phyloP scores from a whole-genome alignment of 1,140 invertebrate species.

The Drosophila baimaii region DNA sequence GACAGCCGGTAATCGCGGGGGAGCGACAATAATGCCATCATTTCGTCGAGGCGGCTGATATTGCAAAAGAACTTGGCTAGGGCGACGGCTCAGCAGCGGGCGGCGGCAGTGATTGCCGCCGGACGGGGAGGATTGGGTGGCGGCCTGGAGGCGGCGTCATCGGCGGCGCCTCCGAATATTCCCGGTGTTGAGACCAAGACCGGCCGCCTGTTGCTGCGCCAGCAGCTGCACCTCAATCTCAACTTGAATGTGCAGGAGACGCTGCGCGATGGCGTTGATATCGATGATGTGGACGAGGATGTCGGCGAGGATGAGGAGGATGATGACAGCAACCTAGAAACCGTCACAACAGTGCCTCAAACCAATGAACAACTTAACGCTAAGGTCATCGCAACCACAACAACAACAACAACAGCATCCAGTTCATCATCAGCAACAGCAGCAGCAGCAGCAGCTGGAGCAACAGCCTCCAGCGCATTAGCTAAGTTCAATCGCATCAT shows the following conservation, averaged over 20 bases:
- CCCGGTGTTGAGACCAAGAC: conserved; percentile 56
- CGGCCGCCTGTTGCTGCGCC: conserved; percentile 73
- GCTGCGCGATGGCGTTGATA: conserved; percentile 78
- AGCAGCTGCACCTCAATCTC: conserved; percentile 80
- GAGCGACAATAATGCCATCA: conserved; percentile 85
- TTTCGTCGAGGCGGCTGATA: conserved; percentile 84
- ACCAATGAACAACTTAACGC: conserved; percentile 78
- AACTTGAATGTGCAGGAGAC: conserved; percentile 77
- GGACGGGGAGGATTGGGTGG: conserved; percentile 56
- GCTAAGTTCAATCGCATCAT: conserved; percentile 84
- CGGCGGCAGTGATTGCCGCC: conserved; percentile 74
- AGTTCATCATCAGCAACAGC: conserved; percentile 57
- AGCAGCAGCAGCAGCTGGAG: conserved; percentile 45
- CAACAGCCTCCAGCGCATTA: conserved; percentile 71
- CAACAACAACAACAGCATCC: conserved; percentile 60
- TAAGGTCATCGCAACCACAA: conserved; percentile 70
- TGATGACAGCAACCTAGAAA: conserved; percentile 75
- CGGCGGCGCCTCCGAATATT: conserved; percentile 54
- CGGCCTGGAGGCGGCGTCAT: conserved; percentile 24
- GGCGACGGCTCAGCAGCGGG: conserved; percentile 73
- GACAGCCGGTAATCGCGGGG: conserved; percentile 85
- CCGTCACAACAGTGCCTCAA: conserved; percentile 84
- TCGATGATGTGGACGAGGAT: conserved; percentile 83
- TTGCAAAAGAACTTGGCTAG: conserved; percentile 84
- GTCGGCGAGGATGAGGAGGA: conserved; percentile 55